Evolutionary conservation across 2,797 vertebrate genomes (phyloP).

Genomic region (Pyrocephalus nanus): DNA sequence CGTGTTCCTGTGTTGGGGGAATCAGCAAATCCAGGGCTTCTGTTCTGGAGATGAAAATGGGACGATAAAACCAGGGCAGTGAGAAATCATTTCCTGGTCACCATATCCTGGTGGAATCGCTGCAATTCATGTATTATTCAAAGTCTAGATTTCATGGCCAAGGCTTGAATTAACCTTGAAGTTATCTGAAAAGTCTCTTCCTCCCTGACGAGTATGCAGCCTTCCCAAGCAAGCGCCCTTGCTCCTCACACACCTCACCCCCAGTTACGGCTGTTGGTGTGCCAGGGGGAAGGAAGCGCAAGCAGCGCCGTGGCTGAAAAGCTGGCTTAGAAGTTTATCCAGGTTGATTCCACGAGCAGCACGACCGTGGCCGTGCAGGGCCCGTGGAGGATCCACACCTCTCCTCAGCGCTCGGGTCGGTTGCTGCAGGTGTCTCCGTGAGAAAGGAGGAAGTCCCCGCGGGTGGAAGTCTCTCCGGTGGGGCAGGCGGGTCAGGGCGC

Average conservation of each 20-base stretch:
- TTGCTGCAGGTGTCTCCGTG: rapidly evolving
- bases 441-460: no score
- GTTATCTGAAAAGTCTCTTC: neutral
- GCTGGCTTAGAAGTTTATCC: neutral
- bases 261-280: rapidly evolving
- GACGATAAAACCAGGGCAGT: neutral
- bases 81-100: neutral
- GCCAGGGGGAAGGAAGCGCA: neutral
- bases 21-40: neutral
- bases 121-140: conserved; percentile 1
- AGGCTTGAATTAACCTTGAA: conserved; percentile 7
- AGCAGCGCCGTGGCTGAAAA: neutral
- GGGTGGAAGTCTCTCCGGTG: neutral
- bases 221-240: neutral
- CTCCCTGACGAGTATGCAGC: neutral
- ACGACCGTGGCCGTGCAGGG: rapidly evolving
- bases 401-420: rapidly evolving
- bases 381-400: rapidly evolving
- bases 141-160: neutral
- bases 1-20: neutral
- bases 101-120: neutral
- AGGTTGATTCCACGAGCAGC: neutral
- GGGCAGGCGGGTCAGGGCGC: neutral
- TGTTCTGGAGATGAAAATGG: neutral
- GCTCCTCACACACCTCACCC: neutral